Percentiles rank a stretch among this genome's conserved stretches.
phyloP scores from a whole-genome alignment of 2,797 vertebrate genomes.

The Hybognathus amarus region DNA sequence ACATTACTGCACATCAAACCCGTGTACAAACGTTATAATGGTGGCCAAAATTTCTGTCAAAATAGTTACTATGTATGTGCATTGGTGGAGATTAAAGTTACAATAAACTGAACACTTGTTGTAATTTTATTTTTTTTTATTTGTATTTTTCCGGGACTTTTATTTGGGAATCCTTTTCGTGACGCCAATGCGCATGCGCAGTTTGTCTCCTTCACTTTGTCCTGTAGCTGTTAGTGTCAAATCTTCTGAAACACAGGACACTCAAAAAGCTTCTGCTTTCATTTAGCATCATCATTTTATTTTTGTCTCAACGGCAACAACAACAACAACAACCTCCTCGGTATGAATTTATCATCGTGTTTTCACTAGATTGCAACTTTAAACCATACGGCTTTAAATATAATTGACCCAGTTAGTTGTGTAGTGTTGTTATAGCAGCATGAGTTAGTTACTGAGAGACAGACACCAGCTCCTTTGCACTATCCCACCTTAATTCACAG shows the following conservation, averaged over 20 bases:
- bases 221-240: slow-evolving; percentile 60
- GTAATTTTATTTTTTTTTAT: neutral
- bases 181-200: slow-evolving; percentile 68
- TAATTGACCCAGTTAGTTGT: neutral
- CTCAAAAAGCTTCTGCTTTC: neutral
- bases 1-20: neutral
- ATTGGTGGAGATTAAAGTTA: neutral
- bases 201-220: slow-evolving; percentile 75
- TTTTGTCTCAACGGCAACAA: neutral
- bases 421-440: slow-evolving; percentile 4
- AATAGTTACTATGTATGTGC: neutral
- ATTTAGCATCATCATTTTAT: neutral
- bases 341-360: slow-evolving; percentile 24
- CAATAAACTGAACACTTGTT: neutral
- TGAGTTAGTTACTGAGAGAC: neutral
- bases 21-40: neutral
- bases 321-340: slow-evolving; percentile 10
- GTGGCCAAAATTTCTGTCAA: neutral
- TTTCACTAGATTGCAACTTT: neutral
- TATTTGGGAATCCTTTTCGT: slow-evolving; percentile 8
- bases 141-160: slow-evolving; percentile 10
- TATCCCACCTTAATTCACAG: neutral
- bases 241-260: slow-evolving; percentile 23
- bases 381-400: neutral
- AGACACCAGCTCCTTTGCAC: neutral